Base-by-base conservation (phyloP, 2,797 vertebrate species). In the Huso huso region DNA sequence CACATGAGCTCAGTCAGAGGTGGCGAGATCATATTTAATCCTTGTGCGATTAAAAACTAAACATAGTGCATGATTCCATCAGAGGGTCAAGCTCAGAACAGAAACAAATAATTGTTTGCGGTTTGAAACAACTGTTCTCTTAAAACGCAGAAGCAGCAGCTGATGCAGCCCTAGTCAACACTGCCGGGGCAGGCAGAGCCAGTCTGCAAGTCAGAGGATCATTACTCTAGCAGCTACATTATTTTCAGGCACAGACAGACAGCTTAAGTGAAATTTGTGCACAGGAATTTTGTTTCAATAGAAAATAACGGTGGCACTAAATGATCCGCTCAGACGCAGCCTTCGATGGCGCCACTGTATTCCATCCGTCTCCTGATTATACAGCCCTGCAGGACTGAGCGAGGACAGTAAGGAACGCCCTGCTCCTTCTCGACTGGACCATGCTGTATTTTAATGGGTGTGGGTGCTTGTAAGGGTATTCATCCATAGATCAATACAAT, bases 291-390 rank as follows among this genome's bases (percentile, higher is more conserved):
- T 63, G 70, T 65, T 68, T 70, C 62, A 73, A 58, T 62, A 52
- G 51, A 69, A 70, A 58, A 10, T 58, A 58, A 70, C 62, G 48
- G 65, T 58, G 63, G 71, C 75, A 74, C 70, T 73, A 73, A 69
- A 60, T 49, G 58, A 64, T 76, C 66, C 64, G 12, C 48, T 15
- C 64, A 59, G 51, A 66, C 51, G n/a, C 61, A 13, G 49, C 8
- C 3, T 51, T 57, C 49, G 10, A 50, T 6, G 37, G 6, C 49
- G n/a, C 50, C 51, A 6, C 12, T 6, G 12, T n/a, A 11, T 13
- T n/a, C 6, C 55, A 6, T 6, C 13, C 11, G 12, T 58, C 55
- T 58, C 9, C 55, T 12, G 10, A 12, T 58, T 13, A 11, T 10
- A 58, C 55, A 11, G 12, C 7, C 13, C 51, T 11, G 23, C 23